Percentiles rank a stretch among this genome's conserved stretches.
Evolutionary conservation across 35 echinoderm and acorn worm species (phyloP).

Genomic region (Lytechinus variegatus): DNA sequence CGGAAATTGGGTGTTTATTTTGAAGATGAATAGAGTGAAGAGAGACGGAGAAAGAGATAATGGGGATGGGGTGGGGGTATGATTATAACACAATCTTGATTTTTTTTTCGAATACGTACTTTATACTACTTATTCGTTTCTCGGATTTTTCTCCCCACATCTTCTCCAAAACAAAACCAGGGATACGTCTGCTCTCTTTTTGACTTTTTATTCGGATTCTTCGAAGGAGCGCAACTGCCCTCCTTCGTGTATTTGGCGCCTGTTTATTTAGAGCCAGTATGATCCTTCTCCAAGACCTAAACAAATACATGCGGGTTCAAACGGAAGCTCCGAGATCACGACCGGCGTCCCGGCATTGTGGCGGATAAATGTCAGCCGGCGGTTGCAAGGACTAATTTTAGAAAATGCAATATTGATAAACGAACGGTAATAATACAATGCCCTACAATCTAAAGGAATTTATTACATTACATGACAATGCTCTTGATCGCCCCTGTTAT

Average conservation of each 20-base stretch:
- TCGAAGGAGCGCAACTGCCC: neutral
- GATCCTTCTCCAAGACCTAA: neutral
- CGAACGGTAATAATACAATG: neutral
- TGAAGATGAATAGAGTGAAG: too few species aligned
- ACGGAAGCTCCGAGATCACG: neutral
- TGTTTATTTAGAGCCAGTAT: neutral
- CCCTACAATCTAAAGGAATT: neutral
- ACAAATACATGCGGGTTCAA: neutral
- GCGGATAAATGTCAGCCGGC: neutral
- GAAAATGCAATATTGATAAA: conserved; percentile 20
- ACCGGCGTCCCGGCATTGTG: neutral
- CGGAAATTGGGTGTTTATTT: too few species aligned
- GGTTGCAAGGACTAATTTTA: conserved; percentile 3
- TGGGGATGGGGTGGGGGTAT: too few species aligned
- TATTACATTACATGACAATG: conserved; percentile 6
- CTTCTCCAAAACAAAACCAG: too few species aligned
- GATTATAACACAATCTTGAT: too few species aligned
- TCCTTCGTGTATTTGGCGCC: neutral
- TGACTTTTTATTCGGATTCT: too few species aligned
- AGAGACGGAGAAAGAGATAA: too few species aligned
- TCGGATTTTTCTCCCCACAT: too few species aligned
- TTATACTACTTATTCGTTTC: too few species aligned
- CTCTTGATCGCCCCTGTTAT: neutral
- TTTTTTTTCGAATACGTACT: too few species aligned
- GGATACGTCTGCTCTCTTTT: too few species aligned